Evolutionary conservation across 2,888 invertebrate genomes (phyloP).

Genomic region (Oscheius sp.): DNA sequence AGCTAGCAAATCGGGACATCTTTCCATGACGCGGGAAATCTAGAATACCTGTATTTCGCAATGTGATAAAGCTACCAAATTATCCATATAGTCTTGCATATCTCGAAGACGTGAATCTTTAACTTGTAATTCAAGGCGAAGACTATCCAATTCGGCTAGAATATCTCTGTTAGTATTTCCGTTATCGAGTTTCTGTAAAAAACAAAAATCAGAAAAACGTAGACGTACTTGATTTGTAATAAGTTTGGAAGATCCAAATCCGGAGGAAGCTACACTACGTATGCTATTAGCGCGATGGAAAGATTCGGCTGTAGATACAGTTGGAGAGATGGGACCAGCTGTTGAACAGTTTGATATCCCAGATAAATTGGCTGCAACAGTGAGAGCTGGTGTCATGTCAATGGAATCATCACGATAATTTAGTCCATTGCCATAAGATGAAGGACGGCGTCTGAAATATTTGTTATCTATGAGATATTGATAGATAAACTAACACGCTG

Average conservation of each 20-base stretch:
- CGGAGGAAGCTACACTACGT: constrained; percentile 40
- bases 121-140: constrained; percentile 57
- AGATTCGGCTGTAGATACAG: constrained; percentile 35
- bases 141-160: constrained; percentile 59
- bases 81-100: constrained; percentile 52
- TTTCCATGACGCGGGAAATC: constrained; percentile 52
- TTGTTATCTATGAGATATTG: neutral
- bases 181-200: constrained; percentile 14
- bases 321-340: constrained; percentile 21
- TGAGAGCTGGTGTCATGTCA: neutral
- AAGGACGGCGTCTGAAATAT: constrained; percentile 2
- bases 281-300: constrained; percentile 45
- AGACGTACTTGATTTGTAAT: neutral
- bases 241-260: constrained; percentile 42
- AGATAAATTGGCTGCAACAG: neutral
- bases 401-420: neutral
- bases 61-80: constrained; percentile 70
- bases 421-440: constrained; percentile 8
- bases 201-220: neutral
- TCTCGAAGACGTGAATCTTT: constrained; percentile 55
- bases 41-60: neutral
- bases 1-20: constrained; percentile 50
- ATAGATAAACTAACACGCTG: neutral
- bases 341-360: neutral
- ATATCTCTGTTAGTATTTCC: constrained; percentile 43